These are phyloP conservation scores for Latheticus oryzae DNA, from an alignment of 2,888 invertebrate genomes.

Conservation along the genomic window DNA sequence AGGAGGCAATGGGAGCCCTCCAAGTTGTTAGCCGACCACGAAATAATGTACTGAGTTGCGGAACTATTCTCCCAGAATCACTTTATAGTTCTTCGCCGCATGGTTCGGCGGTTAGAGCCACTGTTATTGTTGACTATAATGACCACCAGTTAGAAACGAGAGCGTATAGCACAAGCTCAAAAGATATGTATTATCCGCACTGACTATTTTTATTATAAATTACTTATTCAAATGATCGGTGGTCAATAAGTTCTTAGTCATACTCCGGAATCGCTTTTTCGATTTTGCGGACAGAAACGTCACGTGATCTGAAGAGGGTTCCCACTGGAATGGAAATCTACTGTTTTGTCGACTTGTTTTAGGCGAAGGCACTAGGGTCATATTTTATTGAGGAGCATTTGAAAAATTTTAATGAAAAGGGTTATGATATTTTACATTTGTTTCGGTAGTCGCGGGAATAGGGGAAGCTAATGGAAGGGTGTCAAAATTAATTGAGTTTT, in stretches of 20 bases:
- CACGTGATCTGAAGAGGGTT: constrained; percentile 24
- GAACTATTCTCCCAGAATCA: constrained; percentile 58
- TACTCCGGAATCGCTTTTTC: constrained; percentile 5
- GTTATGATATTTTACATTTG: constrained; percentile 18
- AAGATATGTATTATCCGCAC: constrained; percentile 49
- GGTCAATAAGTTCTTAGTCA: constrained; percentile 27
- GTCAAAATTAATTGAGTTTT: constrained; percentile 6
- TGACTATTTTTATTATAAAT: too few relatives aligned
- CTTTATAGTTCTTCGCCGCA: constrained; percentile 58
- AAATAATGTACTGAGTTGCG: constrained; percentile 58
- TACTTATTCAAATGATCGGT: constrained; percentile 19
- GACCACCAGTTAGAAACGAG: constrained; percentile 51
- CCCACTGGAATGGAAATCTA: constrained; percentile 1
- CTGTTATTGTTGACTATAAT: constrained; percentile 58
- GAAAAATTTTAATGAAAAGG: constrained; percentile 24
- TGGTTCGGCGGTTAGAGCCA: constrained; percentile 53
- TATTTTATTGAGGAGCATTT: constrained; percentile 20
- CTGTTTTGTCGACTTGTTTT: constrained; percentile 14
- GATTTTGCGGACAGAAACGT: constrained; percentile 1
- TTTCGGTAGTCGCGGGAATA: neutral
- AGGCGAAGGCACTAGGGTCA: constrained; percentile 10
- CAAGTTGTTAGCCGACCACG: constrained; percentile 53
- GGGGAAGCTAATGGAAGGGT: too few relatives aligned
- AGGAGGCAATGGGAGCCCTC: constrained; percentile 50
- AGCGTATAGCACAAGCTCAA: constrained; percentile 44